Evolutionary conservation across 92 coral and sea anemone species (phyloP).

Genomic region (Palythoa grandiflora): DNA sequence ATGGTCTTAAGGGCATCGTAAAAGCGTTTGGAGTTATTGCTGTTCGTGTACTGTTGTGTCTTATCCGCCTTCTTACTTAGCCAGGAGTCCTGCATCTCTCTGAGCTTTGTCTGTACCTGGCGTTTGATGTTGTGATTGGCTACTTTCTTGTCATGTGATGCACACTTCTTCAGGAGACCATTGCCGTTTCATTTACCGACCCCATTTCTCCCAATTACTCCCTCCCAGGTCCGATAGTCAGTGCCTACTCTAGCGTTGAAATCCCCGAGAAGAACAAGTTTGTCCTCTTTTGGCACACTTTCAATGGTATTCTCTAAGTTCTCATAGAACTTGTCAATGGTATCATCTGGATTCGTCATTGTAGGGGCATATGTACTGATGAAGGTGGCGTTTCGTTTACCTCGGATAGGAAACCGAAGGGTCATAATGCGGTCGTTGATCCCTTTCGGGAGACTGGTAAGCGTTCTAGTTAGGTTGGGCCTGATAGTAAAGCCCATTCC

Average conservation of each 20-base stretch:
- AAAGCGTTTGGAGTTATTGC: conserved; percentile 27
- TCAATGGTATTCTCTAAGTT: too few species aligned
- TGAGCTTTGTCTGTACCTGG: too few species aligned
- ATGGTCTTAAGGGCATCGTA: conserved; percentile 6
- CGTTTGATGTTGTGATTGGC: too few species aligned
- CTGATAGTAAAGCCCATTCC: conserved; percentile 66
- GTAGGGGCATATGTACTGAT: conserved; percentile 74
- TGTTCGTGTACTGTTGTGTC: background rate
- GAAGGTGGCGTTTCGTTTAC: conserved; percentile 44
- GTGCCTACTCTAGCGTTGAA: too few species aligned
- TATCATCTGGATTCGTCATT: conserved; percentile 67
- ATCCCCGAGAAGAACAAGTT: too few species aligned
- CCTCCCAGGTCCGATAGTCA: too few species aligned
- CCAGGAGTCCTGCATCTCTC: background rate
- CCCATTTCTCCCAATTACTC: too few species aligned
- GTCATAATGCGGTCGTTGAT: conserved; percentile 57
- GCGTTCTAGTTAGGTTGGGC: background rate
- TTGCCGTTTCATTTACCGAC: too few species aligned
- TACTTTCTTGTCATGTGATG: conserved; percentile 27
- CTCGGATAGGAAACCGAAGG: conserved; percentile 37
- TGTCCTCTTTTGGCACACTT: too few species aligned
- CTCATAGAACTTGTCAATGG: background rate
- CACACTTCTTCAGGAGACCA: too few species aligned
- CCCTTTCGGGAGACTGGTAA: conserved; percentile 34
- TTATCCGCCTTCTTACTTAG: background rate